phyloP scores from a whole-genome alignment of 2,888 invertebrate genomes.

The Dascillus cervinus region DNA sequence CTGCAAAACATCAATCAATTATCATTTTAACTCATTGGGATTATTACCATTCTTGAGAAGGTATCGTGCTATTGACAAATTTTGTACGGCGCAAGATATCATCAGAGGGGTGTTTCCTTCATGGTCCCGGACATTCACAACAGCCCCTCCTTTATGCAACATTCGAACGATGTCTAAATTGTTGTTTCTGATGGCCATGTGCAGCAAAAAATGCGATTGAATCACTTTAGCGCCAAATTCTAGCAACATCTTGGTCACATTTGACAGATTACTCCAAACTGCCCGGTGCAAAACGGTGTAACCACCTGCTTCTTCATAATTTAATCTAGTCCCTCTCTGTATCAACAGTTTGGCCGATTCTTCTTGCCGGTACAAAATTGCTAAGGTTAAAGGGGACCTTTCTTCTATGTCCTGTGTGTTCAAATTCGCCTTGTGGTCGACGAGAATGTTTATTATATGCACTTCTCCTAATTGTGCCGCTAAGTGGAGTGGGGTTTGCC shows the following conservation, averaged over 20 bases:
- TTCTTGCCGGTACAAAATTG: constrained; percentile 38
- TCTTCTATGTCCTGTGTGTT: constrained; percentile 41
- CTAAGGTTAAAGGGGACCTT: constrained; percentile 43
- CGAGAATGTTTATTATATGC: constrained; percentile 28
- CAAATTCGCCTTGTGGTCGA: constrained; percentile 35
- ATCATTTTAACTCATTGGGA: constrained; percentile 1
- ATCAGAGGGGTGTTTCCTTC: constrained; percentile 63
- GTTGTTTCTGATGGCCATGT: constrained; percentile 57
- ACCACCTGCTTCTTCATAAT: constrained; percentile 62
- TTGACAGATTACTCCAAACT: constrained; percentile 55
- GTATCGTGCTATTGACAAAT: constrained; percentile 44
- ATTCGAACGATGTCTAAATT: constrained; percentile 52
- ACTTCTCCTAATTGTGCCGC: constrained; percentile 29
- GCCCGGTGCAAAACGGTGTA: constrained; percentile 65
- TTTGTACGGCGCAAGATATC: constrained; percentile 43
- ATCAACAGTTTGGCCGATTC: constrained; percentile 45
- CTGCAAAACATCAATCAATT: constrained; percentile 17
- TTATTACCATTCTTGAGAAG: constrained; percentile 49
- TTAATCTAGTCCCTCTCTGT: constrained; percentile 53
- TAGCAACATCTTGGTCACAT: constrained; percentile 52
- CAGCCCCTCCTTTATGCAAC: constrained; percentile 49
- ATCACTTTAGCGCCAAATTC: constrained; percentile 60
- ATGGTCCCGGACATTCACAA: constrained; percentile 56
- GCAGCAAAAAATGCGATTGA: constrained; percentile 61
- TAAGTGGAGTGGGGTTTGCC: constrained; percentile 38